Base-by-base conservation (phyloP, 2,888 invertebrate species). In the Patella depressa region DNA sequence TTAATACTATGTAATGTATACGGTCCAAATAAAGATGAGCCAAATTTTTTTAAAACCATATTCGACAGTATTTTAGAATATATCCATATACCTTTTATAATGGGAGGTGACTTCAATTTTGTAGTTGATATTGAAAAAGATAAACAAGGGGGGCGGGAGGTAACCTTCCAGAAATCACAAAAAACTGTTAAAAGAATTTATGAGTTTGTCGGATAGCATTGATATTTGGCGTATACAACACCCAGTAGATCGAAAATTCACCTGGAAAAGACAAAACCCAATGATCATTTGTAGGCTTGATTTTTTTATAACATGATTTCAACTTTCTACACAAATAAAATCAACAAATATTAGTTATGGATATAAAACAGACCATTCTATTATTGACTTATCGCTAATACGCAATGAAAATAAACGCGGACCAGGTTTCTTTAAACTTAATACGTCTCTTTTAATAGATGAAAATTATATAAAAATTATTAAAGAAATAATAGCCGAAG, bases 391-490 rank as follows among this genome's bases (percentile, higher is more conserved):
- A n/a, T 65, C 65, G 0, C 9, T 65, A 19, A 65, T 19, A 65
- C 2, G n/a, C 7, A 9, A 2, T 65, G 24, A 65, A 19, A 65
- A 70, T 11, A 73, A 17, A n/a, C 19, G 69, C 54, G 77, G 77
- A 14, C 53, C 45, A 71, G 24, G 74, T 9, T 74, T 55, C 19
- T 78, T 55, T 54, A 78, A 78, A 71, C 12, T 78, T 55, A 74
- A 78, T n/a, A 71, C 73, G 15, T 74, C 71, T 12, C 45, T 74
- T 0, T 45, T 74, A 34, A 12, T 54, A 71, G 17, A 78, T 34
- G 11, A 14, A 59, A 74, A 45, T 45, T 53, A 74, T 45, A 12
- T 53, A 69, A 53, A 73, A 45, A 5, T 59, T 5, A 65, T 76
- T 19, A 17, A 72, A 77, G 11, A 53, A 53, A 69, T 29, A 70